Conservation (phyloP, 2,113 vertebrate species). For the Axis porcinus region DNA sequence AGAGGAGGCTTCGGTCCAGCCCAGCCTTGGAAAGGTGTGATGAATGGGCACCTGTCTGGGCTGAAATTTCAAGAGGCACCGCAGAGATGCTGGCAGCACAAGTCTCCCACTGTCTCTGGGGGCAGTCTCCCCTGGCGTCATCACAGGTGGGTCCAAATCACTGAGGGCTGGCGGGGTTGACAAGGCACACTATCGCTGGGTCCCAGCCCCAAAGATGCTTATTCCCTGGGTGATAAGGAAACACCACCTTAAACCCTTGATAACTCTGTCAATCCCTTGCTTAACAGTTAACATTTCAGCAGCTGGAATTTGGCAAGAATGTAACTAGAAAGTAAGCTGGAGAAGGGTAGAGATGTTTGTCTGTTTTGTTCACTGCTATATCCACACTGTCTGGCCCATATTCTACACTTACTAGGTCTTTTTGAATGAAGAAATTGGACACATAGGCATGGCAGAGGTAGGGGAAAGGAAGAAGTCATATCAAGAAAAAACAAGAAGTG, state of each 20-base stretch:
- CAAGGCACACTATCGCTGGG: fast-evolving
- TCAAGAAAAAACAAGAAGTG: background rate
- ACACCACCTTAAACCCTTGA: background rate
- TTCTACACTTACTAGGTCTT: background rate
- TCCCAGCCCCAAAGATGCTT: background rate
- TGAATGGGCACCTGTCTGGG: background rate
- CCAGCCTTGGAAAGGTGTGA: background rate
- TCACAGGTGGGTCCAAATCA: background rate
- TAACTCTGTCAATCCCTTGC: background rate
- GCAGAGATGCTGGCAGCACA: background rate
- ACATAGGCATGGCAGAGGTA: background rate
- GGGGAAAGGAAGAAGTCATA: background rate
- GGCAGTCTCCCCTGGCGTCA: fast-evolving
- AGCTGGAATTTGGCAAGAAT: background rate
- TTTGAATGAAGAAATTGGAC: background rate
- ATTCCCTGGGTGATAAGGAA: background rate
- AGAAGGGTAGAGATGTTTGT: background rate
- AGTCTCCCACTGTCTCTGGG: background rate
- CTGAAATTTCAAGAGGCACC: background rate
- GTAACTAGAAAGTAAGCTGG: background rate
- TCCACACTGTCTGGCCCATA: too few species aligned
- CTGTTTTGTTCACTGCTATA: background rate
- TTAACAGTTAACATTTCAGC: background rate
- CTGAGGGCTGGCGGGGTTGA: background rate
- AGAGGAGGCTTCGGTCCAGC: background rate